phyloP scores from a whole-genome alignment of 1,140 invertebrate genomes.

The Bombyx mandarina region DNA sequence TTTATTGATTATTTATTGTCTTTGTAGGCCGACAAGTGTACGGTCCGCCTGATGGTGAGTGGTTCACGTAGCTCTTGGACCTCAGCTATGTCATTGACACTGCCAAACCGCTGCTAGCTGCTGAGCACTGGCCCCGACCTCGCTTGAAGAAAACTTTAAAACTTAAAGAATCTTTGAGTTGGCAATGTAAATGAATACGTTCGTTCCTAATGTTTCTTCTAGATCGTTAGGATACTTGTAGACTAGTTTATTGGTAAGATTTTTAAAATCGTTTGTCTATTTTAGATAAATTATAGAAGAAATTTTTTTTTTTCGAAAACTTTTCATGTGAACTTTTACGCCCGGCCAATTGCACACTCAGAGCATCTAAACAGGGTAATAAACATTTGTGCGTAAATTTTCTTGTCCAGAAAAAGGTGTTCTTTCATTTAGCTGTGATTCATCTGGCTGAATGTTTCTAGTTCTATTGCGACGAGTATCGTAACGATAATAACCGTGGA shows the following conservation, averaged over 20 bases:
- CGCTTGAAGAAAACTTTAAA: no score
- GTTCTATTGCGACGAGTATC: conserved; percentile 2
- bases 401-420: background rate
- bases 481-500: conserved; percentile 1
- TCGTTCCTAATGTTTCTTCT: conserved; percentile 3
- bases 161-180: conserved; percentile 4
- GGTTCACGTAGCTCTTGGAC: no score
- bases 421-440: conserved; percentile 1
- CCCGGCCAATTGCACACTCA: conserved; percentile 3
- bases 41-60: no score
- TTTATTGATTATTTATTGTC: no score
- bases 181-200: conserved; percentile 6
- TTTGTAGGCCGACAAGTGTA: no score
- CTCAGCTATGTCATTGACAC: no score
- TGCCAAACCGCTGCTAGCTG: no score
- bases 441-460: background rate
- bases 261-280: conserved; percentile 4
- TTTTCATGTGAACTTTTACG: conserved; percentile 3
- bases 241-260: conserved; percentile 8
- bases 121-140: no score
- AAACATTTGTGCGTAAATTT: background rate
- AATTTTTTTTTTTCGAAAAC: background rate
- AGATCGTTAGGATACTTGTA: conserved; percentile 7
- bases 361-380: background rate
- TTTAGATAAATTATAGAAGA: conserved; percentile 6